phyloP scores from a whole-genome alignment of 2,113 vertebrate genomes.

The Callospermophilus lateralis region DNA sequence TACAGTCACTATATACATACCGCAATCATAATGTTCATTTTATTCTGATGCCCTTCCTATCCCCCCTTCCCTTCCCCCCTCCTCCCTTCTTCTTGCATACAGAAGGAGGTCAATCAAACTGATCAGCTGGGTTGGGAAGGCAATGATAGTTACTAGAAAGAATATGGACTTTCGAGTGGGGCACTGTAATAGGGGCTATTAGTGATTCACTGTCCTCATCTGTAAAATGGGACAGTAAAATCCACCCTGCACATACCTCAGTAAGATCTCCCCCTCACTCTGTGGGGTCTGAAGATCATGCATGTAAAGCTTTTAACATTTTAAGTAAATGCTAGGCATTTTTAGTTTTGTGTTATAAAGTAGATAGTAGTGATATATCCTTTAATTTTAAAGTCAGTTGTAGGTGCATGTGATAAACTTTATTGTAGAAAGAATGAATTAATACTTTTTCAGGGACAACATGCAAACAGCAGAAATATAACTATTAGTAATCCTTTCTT shows the following conservation, averaged over 20 bases:
- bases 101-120: not conserved
- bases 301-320: not conserved
- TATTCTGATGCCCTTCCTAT: too few relatives aligned
- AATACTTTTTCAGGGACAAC: not conserved
- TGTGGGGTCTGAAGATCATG: not conserved
- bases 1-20: too few relatives aligned
- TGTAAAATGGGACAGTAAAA: constrained; percentile 4
- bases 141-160: not conserved
- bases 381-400: constrained; percentile 15
- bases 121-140: not conserved
- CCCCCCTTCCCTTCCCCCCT: too few relatives aligned
- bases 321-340: not conserved
- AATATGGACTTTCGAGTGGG: not conserved
- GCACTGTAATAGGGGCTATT: not conserved
- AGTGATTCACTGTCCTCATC: not conserved
- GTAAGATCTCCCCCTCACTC: too few relatives aligned
- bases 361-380: not conserved
- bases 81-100: not conserved
- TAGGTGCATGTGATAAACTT: not conserved
- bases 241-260: not conserved
- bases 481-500: not conserved
- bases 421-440: constrained; percentile 6
- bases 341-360: constrained; percentile 43
- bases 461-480: not conserved
- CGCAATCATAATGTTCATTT: too few relatives aligned